Evolutionary conservation across 2,113 vertebrate species (phyloP).

Genomic region (Syrrhaptes paradoxus): DNA sequence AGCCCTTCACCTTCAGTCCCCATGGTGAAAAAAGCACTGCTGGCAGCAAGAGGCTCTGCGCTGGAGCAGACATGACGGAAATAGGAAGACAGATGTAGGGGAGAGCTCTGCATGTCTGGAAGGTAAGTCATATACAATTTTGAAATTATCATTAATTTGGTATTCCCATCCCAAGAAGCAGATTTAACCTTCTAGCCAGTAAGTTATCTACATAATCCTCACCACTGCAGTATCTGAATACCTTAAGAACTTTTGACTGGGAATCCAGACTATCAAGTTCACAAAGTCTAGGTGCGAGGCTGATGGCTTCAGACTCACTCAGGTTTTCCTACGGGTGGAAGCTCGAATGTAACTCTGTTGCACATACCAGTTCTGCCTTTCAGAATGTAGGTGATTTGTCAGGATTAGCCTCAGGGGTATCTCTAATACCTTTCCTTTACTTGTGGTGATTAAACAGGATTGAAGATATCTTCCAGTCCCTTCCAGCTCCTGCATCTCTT

Average conservation of each 20-base stretch:
- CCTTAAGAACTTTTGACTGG: background rate
- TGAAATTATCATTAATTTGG: background rate
- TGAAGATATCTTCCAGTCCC: background rate
- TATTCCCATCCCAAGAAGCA: background rate
- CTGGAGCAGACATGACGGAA: background rate
- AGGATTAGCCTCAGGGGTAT: constrained; percentile 35
- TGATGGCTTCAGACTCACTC: rapidly evolving
- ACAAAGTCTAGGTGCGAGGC: background rate
- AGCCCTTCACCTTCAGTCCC: background rate
- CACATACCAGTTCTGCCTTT: background rate
- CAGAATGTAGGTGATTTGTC: background rate
- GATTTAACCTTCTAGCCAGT: constrained; percentile 15
- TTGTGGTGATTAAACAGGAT: constrained; percentile 22
- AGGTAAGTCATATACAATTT: background rate
- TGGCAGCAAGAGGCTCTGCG: background rate
- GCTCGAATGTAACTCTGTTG: background rate
- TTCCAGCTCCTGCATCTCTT: constrained; percentile 19
- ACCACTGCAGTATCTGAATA: background rate
- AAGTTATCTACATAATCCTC: constrained; percentile 1
- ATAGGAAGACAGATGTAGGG: background rate
- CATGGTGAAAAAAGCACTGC: background rate
- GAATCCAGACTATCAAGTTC: background rate
- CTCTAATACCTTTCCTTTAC: constrained; percentile 20
- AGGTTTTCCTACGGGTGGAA: background rate
- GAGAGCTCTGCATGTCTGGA: background rate